A percentile compares a stretch with the other conserved stretches of the same genome.
Evolutionary conservation across 2,113 vertebrate species (phyloP).

Genomic region (Perca schrenkii): DNA sequence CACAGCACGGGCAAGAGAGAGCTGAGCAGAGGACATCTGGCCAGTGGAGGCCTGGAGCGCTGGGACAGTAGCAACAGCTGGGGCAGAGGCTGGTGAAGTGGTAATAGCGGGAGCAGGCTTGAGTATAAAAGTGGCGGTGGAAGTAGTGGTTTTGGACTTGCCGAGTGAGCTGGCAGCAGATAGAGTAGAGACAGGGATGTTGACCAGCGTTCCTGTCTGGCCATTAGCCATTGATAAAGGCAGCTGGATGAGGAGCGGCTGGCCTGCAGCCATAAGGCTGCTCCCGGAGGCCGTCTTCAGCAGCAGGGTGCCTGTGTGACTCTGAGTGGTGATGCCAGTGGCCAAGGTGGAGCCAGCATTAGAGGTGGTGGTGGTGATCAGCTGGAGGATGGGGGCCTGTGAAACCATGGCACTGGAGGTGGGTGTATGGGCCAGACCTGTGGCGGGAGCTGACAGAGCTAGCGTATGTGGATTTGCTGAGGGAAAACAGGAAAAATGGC

Average conservation of each 20-base stretch:
- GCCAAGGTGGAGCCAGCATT: constrained; percentile 66
- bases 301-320: constrained; percentile 77
- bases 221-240: constrained; percentile 81
- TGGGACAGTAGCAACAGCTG: constrained; percentile 52
- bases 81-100: constrained; percentile 42
- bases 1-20: constrained; percentile 81
- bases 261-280: constrained; percentile 71
- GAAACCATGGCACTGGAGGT: constrained; percentile 73
- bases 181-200: constrained; percentile 82
- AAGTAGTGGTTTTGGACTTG: constrained; percentile 82
- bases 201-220: constrained; percentile 80
- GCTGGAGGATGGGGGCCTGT: constrained; percentile 79
- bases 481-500: neutral
- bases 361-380: constrained; percentile 79
- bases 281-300: constrained; percentile 75
- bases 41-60: constrained; percentile 64
- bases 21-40: constrained; percentile 69
- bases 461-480: constrained; percentile 33
- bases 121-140: constrained; percentile 83
- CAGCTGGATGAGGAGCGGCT: constrained; percentile 85
- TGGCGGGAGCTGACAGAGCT: constrained; percentile 24
- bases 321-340: constrained; percentile 75
- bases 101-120: constrained; percentile 73
- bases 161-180: constrained; percentile 71
- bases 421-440: constrained; percentile 54